Conservation (phyloP, 2,113 vertebrate species). For the Cyprinus carpio region DNA sequence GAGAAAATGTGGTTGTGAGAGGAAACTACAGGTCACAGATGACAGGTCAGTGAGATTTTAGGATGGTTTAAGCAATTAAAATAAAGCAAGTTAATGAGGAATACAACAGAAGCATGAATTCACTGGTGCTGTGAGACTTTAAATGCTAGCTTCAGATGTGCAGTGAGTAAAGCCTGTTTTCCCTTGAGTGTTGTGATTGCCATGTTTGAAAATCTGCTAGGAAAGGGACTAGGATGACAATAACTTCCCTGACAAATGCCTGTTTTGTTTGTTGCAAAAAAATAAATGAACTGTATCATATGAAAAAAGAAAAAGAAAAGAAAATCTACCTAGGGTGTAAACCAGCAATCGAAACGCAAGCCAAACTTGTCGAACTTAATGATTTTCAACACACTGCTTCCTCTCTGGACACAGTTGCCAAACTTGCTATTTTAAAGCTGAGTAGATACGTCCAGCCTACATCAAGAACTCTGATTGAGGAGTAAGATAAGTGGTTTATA, state of each 20-base stretch:
- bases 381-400: not conserved
- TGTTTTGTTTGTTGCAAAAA: constrained; percentile 13
- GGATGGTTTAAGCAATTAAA: not conserved
- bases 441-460: not conserved
- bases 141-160: not conserved
- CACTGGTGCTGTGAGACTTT: not conserved
- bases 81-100: not conserved
- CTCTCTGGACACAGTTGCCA: not conserved
- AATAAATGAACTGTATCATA: constrained; percentile 34
- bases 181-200: constrained; percentile 5
- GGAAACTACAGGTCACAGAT: not conserved
- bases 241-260: constrained; percentile 19
- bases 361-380: constrained; percentile 10
- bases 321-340: constrained; percentile 8
- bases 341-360: not conserved
- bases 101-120: not conserved
- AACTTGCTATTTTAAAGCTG: not conserved
- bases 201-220: constrained; percentile 22
- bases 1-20: not conserved
- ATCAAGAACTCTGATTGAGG: not conserved
- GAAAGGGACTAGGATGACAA: not conserved
- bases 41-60: not conserved
- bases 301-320: not conserved
- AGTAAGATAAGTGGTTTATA: not conserved
- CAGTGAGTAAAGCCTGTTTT: not conserved